Conservation (phyloP, 2,888 invertebrate species). For the Linnaemya vulpina region DNA sequence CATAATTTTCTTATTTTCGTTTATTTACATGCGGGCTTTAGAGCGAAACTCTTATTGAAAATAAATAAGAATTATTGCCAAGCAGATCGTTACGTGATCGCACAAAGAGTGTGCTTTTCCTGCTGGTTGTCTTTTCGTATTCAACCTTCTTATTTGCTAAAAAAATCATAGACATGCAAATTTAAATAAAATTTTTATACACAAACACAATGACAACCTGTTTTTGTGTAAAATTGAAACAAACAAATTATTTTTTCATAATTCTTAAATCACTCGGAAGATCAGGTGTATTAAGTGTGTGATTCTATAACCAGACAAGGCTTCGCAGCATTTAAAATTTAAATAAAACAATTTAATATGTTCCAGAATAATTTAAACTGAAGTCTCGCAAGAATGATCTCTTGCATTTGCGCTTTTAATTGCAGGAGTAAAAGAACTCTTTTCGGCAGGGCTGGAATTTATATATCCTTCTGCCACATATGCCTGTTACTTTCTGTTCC, state of each 20-base stretch:
- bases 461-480: too few relatives aligned
- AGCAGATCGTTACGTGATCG: slow-evolving; percentile 53
- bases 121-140: slow-evolving; percentile 8
- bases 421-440: too few relatives aligned
- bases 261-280: not conserved
- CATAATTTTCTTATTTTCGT: slow-evolving; percentile 39
- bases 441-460: too few relatives aligned
- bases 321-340: not conserved
- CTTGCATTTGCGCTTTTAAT: too few relatives aligned
- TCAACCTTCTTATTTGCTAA: not conserved
- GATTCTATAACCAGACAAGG: not conserved
- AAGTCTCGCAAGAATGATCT: too few relatives aligned
- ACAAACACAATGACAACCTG: slow-evolving; percentile 16
- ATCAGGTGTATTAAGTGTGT: not conserved
- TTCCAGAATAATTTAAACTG: too few relatives aligned
- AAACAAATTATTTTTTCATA: not conserved
- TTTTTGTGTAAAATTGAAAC: not conserved
- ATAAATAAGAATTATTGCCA: not conserved
- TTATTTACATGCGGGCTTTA: slow-evolving; percentile 32
- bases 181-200: slow-evolving; percentile 19
- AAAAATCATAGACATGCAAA: not conserved
- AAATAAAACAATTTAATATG: not conserved
- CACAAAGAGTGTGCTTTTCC: slow-evolving; percentile 61
- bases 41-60: slow-evolving; percentile 1
- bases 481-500: too few relatives aligned